phyloP scores from a whole-genome alignment of 2,113 vertebrate species.

The Coryphaenoides rupestris region DNA sequence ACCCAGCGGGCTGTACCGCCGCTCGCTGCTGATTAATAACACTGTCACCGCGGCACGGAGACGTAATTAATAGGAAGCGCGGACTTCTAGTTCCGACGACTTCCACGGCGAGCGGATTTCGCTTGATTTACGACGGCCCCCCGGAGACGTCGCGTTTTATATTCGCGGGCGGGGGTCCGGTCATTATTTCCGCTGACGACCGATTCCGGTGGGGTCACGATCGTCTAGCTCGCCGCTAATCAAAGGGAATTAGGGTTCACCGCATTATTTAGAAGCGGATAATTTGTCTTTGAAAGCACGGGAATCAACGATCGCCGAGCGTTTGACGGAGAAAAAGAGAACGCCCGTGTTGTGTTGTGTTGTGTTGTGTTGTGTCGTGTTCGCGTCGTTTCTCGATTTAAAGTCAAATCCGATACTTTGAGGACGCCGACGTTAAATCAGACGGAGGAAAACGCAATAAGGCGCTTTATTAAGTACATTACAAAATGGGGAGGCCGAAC shows the following conservation, averaged over 20 bases:
- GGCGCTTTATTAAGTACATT: too few relatives aligned
- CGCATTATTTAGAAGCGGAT: conserved; percentile 98
- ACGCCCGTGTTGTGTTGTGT: too few relatives aligned
- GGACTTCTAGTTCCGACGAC: conserved; percentile 99
- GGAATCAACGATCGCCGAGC: conserved; percentile 78
- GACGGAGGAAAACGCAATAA: too few relatives aligned
- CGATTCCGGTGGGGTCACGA: conserved; percentile 99
- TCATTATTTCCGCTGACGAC: conserved; percentile 99
- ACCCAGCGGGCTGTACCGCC: conserved; percentile 92
- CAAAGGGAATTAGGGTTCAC: conserved; percentile 99
- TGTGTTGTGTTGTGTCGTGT: too few relatives aligned
- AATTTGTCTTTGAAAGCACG: conserved; percentile 98
- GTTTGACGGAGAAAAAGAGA: too few relatives aligned
- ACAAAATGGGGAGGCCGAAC: conserved; percentile 1
- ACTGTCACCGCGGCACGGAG: conserved; percentile 98
- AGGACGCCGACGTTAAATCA: too few relatives aligned
- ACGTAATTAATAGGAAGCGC: conserved; percentile 99
- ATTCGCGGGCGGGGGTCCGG: conserved; percentile 97
- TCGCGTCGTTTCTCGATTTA: too few relatives aligned
- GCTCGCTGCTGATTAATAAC: conserved; percentile 99
- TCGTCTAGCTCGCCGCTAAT: conserved; percentile 99
- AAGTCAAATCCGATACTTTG: too few relatives aligned
- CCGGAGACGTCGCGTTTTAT: conserved; percentile 99
- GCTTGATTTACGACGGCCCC: conserved; percentile 99
- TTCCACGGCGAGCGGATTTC: conserved; percentile 99